These are phyloP conservation scores for Nasonia vitripennis DNA, from an alignment of 1,140 invertebrate species.

Conservation along the genomic window DNA sequence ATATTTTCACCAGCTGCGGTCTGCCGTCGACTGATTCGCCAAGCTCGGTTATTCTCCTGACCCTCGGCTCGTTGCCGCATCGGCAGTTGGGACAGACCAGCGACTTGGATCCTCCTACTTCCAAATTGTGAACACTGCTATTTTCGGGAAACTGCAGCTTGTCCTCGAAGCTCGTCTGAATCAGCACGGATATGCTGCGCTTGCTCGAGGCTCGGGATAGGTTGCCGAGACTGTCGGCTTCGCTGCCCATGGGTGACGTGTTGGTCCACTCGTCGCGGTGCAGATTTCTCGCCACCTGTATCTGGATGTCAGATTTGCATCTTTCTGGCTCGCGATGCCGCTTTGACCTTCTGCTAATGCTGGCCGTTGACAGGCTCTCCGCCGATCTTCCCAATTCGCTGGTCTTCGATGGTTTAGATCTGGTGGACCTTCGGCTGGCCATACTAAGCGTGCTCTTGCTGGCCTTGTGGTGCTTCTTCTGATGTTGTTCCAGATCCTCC, in stretches of 20 bases:
- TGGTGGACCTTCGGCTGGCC: slow-evolving; percentile 63
- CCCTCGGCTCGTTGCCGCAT: background rate
- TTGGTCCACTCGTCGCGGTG: slow-evolving; percentile 69
- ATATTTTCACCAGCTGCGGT: slow-evolving; percentile 57
- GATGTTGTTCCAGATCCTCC: background rate
- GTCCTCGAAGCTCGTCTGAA: slow-evolving; percentile 70
- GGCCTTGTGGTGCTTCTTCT: slow-evolving; percentile 33
- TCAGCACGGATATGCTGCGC: slow-evolving; percentile 66
- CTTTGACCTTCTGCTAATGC: slow-evolving; percentile 57
- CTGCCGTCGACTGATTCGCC: slow-evolving; percentile 52
- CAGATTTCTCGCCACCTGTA: slow-evolving; percentile 59
- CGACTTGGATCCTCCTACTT: background rate
- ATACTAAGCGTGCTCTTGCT: slow-evolving; percentile 56
- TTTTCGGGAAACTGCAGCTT: slow-evolving; percentile 57
- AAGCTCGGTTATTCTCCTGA: slow-evolving; percentile 49
- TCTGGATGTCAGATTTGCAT: slow-evolving; percentile 69
- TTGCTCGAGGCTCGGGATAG: slow-evolving; percentile 64
- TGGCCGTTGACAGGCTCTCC: slow-evolving; percentile 60
- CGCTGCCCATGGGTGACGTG: slow-evolving; percentile 65
- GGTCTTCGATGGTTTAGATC: slow-evolving; percentile 63
- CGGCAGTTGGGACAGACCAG: slow-evolving; percentile 38
- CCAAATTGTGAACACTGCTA: slow-evolving; percentile 43
- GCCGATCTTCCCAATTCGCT: slow-evolving; percentile 66
- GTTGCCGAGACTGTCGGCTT: background rate
- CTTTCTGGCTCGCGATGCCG: slow-evolving; percentile 65